These are phyloP conservation scores for Caenorhabditis remanei DNA, from an alignment of 1,140 invertebrate genomes.

Conservation along the genomic window DNA sequence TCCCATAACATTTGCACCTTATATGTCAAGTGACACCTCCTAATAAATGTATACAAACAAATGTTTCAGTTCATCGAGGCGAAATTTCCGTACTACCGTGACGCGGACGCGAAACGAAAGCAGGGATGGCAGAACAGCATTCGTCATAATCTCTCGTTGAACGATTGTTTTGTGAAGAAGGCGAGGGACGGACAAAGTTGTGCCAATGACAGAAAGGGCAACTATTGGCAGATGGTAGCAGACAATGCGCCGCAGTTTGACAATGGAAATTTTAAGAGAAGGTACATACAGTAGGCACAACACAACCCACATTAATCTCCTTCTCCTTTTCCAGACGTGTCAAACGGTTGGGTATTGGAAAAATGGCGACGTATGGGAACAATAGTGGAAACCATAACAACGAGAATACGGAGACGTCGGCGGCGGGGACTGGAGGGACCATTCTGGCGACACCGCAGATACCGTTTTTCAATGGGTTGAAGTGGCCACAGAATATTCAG, in stretches of 20 bases:
- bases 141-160: conserved; percentile 94
- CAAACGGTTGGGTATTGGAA: conserved; percentile 36
- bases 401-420: neutral
- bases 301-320: neutral
- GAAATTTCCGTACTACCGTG: conserved; percentile 95
- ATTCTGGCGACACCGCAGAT: neutral
- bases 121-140: conserved; percentile 95
- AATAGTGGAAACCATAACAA: neutral
- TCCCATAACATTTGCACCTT: conserved; percentile 30
- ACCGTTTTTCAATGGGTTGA: conserved; percentile 51
- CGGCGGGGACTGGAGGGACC: neutral
- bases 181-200: conserved; percentile 70
- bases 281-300: conserved; percentile 78
- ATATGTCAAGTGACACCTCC: neutral
- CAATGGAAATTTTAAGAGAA: conserved; percentile 88
- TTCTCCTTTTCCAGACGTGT: neutral
- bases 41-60: neutral
- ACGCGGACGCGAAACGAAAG: conserved; percentile 81
- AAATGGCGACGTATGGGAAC: neutral
- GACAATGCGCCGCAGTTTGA: conserved; percentile 94
- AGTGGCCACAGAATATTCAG: conserved; percentile 48
- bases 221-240: conserved; percentile 84
- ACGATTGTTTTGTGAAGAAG: conserved; percentile 96
- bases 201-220: conserved; percentile 82
- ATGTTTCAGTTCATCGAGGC: conserved; percentile 90